A percentile compares a stretch with the other conserved stretches of the same genome.
phyloP scores from a whole-genome alignment of 2,888 invertebrate genomes.

The Melieria crassipennis region DNA sequence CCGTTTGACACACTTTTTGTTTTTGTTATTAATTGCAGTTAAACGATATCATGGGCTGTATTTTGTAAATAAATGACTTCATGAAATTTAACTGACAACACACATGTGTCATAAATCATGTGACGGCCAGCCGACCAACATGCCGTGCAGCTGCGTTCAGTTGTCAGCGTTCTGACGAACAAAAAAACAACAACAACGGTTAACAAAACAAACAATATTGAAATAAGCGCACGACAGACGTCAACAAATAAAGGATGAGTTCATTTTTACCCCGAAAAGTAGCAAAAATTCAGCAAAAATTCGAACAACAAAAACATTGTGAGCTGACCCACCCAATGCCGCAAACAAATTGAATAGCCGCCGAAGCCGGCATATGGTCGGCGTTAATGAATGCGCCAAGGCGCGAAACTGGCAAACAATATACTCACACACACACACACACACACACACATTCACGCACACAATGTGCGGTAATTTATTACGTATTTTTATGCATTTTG shows the following conservation, averaged over 20 bases:
- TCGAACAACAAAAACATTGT: neutral
- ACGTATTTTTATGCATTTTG: constrained; percentile 44
- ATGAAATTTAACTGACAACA: constrained; percentile 2
- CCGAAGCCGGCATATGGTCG: too few relatives aligned
- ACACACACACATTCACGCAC: neutral
- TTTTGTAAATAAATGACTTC: neutral
- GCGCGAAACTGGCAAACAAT: constrained; percentile 50
- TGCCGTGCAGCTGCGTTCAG: too few relatives aligned
- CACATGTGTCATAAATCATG: neutral
- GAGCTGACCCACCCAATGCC: constrained; percentile 12
- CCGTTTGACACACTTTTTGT: too few relatives aligned
- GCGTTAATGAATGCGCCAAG: neutral
- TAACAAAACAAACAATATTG: too few relatives aligned
- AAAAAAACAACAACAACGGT: too few relatives aligned
- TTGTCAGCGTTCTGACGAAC: too few relatives aligned
- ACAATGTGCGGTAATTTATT: constrained; percentile 10
- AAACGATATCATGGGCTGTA: too few relatives aligned
- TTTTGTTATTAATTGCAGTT: too few relatives aligned
- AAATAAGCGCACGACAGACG: neutral
- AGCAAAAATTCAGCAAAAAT: constrained; percentile 2
- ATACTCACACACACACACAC: neutral
- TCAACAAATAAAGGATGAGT: neutral
- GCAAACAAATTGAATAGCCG: constrained; percentile 10
- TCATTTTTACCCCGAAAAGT: neutral
- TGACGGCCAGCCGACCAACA: neutral